A percentile compares a stretch with the other conserved stretches of the same genome.
These are phyloP conservation scores for Remorina albescens DNA, from an alignment of 2,797 vertebrate genomes.

Conservation along the genomic window DNA sequence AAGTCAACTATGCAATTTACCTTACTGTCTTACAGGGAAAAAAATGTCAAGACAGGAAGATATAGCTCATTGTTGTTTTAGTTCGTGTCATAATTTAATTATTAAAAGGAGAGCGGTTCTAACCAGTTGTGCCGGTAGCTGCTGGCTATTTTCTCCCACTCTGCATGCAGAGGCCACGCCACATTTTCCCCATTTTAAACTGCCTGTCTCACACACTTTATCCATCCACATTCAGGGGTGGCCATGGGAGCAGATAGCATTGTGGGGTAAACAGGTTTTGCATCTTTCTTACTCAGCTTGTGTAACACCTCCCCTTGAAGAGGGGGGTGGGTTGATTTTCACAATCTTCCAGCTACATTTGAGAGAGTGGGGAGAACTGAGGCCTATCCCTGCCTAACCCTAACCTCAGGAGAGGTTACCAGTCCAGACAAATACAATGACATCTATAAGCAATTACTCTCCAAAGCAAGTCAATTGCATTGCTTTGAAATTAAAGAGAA, in stretches of 20 bases:
- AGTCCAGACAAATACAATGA: slow-evolving; percentile 33
- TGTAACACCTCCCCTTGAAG: neutral
- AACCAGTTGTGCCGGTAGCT: slow-evolving; percentile 76
- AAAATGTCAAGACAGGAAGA: slow-evolving; percentile 14
- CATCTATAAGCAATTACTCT: neutral
- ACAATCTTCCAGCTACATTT: slow-evolving; percentile 18
- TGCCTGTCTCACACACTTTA: slow-evolving; percentile 11
- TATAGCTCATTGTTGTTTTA: slow-evolving; percentile 26
- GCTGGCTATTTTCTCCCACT: slow-evolving; percentile 48
- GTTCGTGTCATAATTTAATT: slow-evolving; percentile 73
- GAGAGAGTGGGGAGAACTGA: neutral
- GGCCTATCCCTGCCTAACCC: slow-evolving; percentile 13
- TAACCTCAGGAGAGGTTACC: neutral
- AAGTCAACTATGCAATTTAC: slow-evolving; percentile 13
- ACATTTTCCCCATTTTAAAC: slow-evolving; percentile 19
- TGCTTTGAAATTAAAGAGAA: neutral
- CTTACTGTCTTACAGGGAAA: neutral
- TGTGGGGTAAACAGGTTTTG: neutral
- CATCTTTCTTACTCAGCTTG: neutral
- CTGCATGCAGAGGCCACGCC: slow-evolving; percentile 56
- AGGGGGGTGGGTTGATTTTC: neutral
- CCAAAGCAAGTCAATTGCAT: neutral
- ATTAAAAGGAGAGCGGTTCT: slow-evolving; percentile 79
- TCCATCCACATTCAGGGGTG: slow-evolving; percentile 22
- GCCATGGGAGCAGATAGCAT: neutral